These are phyloP conservation scores for Amblyjoppa fuscipennis DNA, from an alignment of 2,888 invertebrate genomes.

Conservation along the genomic window DNA sequence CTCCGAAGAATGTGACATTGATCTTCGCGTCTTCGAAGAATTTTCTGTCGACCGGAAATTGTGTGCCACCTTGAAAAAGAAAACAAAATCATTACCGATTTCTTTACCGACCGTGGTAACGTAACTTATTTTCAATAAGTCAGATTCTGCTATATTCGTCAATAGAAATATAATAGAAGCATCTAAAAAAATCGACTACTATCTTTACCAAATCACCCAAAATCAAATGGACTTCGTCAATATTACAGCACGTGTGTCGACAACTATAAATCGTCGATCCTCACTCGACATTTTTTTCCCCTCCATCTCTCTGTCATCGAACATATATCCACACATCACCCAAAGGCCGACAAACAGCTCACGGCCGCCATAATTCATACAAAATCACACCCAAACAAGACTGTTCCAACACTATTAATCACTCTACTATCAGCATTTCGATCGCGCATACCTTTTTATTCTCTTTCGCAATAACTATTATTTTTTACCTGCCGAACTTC, in stretches of 20 bases:
- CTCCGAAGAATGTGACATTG: no score
- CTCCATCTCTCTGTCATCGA: not conserved
- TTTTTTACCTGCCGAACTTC: not conserved
- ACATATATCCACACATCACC: constrained; percentile 13
- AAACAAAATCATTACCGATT: not conserved
- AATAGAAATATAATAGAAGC: not conserved
- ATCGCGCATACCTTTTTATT: constrained; percentile 14
- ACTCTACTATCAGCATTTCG: constrained; percentile 28
- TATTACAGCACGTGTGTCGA: constrained; percentile 39
- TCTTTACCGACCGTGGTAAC: not conserved
- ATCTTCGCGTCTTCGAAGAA: no score
- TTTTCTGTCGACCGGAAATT: not conserved
- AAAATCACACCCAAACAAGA: constrained; percentile 10
- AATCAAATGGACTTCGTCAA: not conserved
- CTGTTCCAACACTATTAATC: constrained; percentile 43
- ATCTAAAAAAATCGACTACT: not conserved
- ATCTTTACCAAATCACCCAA: constrained; percentile 31
- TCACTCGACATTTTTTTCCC: not conserved
- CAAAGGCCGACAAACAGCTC: constrained; percentile 58
- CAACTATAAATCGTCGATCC: not conserved
- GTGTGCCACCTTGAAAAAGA: not conserved
- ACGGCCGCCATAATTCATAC: constrained; percentile 43
- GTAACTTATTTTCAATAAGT: not conserved
- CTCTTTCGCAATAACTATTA: not conserved
- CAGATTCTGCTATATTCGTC: not conserved